phyloP scores from a whole-genome alignment of 2,113 vertebrate species.

The Rutilus rutilus region DNA sequence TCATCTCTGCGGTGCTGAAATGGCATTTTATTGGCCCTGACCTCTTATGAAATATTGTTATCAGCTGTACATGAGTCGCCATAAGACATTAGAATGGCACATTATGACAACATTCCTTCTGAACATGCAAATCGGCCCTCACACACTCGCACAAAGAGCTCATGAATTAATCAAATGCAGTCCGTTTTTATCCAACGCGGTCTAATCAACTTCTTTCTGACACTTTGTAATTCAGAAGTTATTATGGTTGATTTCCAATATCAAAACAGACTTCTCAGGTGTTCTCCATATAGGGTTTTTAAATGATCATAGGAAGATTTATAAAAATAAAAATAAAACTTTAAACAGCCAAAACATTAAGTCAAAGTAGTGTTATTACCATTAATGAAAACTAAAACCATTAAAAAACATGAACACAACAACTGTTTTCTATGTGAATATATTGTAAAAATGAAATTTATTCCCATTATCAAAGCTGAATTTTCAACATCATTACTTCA shows the following conservation, averaged over 20 bases:
- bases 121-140: neutral
- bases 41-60: conserved; percentile 75
- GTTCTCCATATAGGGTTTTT: too few species aligned
- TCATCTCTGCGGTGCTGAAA: conserved; percentile 72
- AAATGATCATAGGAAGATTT: too few species aligned
- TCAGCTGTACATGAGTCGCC: conserved; percentile 73
- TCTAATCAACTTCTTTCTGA: neutral
- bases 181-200: conserved; percentile 63
- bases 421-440: too few species aligned
- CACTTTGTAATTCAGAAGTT: neutral
- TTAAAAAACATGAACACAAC: too few species aligned
- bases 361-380: too few species aligned
- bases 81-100: conserved; percentile 72
- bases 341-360: too few species aligned
- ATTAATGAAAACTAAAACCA: too few species aligned
- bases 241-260: neutral
- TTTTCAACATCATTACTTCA: too few species aligned
- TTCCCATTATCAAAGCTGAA: too few species aligned
- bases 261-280: neutral
- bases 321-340: too few species aligned
- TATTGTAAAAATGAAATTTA: too few species aligned
- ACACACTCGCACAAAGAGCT: neutral
- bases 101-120: conserved; percentile 53
- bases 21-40: conserved; percentile 74
- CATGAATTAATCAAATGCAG: neutral